Evolutionary conservation across 2,888 invertebrate species (phyloP).

Genomic region (Caradrina clavipalpis): DNA sequence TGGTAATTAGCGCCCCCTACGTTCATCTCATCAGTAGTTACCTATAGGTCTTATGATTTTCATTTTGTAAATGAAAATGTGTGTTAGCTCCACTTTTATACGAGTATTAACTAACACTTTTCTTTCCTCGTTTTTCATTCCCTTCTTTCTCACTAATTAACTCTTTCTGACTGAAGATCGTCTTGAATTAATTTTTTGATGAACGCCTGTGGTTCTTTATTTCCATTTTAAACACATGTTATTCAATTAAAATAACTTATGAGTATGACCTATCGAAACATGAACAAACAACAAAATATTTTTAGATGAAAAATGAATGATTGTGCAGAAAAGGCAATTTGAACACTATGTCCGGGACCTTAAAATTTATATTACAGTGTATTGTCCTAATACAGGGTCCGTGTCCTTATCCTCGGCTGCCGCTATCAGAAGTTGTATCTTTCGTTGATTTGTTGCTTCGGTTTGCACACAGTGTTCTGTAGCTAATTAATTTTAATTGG

Average conservation of each 20-base stretch:
- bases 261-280: slow-evolving; percentile 36
- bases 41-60: neutral
- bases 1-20: neutral
- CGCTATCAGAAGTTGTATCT: slow-evolving; percentile 83
- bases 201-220: slow-evolving; percentile 5
- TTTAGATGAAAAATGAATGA: slow-evolving; percentile 44
- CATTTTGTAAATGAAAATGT: neutral
- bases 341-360: slow-evolving; percentile 63
- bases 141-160: slow-evolving; percentile 1
- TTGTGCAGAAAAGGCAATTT: slow-evolving; percentile 49
- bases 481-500: slow-evolving; percentile 90
- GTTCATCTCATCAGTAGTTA: neutral
- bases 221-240: slow-evolving; percentile 16
- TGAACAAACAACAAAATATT: slow-evolving; percentile 42
- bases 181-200: slow-evolving; percentile 29
- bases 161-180: neutral
- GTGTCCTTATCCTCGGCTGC: slow-evolving; percentile 79
- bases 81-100: neutral
- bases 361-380: slow-evolving; percentile 70
- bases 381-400: slow-evolving; percentile 65
- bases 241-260: slow-evolving; percentile 40
- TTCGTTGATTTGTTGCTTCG: slow-evolving; percentile 87
- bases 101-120: neutral
- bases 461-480: slow-evolving; percentile 84
- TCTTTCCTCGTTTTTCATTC: neutral